A percentile compares a stretch with the other conserved stretches of the same genome.
These are phyloP conservation scores for Melanotaenia duboulayi DNA, from an alignment of 2,113 vertebrate genomes.

Conservation along the genomic window DNA sequence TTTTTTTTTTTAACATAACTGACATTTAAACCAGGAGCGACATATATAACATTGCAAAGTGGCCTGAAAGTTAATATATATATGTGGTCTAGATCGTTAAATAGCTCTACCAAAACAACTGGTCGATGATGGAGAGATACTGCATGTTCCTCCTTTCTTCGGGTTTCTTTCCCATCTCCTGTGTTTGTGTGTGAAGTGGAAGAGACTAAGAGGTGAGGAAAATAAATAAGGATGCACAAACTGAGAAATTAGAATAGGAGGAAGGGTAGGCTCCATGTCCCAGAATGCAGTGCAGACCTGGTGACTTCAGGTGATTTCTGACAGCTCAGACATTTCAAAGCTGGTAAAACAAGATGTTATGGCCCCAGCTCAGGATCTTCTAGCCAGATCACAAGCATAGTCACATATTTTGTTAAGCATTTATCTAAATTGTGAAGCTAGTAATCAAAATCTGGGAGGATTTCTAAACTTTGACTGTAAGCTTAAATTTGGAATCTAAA, in stretches of 20 bases:
- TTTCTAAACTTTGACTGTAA: too few species aligned
- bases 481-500: too few species aligned
- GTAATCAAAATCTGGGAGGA: too few species aligned
- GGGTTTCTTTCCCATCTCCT: neutral
- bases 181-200: neutral
- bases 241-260: neutral
- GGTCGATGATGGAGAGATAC: too few species aligned
- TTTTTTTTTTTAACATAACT: too few species aligned
- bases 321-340: neutral
- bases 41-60: neutral
- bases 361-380: too few species aligned
- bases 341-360: too few species aligned
- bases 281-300: slow-evolving; percentile 7
- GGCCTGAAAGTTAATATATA: neutral
- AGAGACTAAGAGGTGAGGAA: neutral
- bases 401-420: too few species aligned
- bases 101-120: neutral
- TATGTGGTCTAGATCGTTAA: neutral
- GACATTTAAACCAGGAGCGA: neutral
- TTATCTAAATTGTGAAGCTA: too few species aligned
- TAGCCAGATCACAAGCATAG: too few species aligned
- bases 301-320: neutral
- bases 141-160: too few species aligned
- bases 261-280: neutral
- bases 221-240: neutral